Evolutionary conservation across 2,113 vertebrate species (phyloP), one percentile per base, ranked within the genome.

Genomic region (Dermatemys mawii): DNA sequence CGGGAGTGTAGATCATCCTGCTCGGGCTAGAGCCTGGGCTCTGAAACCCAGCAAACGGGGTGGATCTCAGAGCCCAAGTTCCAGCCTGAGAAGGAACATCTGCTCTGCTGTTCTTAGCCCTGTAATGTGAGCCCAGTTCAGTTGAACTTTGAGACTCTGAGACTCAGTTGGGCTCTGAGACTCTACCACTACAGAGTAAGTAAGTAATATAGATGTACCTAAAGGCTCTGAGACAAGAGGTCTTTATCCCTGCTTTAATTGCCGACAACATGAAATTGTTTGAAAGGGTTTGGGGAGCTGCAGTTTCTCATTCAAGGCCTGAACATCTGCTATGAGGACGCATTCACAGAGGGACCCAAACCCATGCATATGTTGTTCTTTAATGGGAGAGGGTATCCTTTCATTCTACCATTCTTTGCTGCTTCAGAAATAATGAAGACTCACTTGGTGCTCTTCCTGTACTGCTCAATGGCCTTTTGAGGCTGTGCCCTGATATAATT

Each of bases 301-400:
- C 80, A 76, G 24, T 0, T 1, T 76, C 51, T 81, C 2, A 0
- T 6, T 10, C 51, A 0, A 1, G 27, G 4, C 1, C 4, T 60
- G 26, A 90, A 49, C 1, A 0, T 88, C 81, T 94, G 81, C 48
- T 55, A 19, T 82, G 51, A 22, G 87, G 70, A 86, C 83, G 44
- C 55, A 38, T 14, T 50, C 14, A 16, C 12, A 53, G 17, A 2
- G 86, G 78, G 44, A 32, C 55, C 32, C 2, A 0, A 1, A 1
- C 32, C 80, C 21, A n/a, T 67, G n/a, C 51, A 11, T 13, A 50
- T 22, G 5, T 5, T 48, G 4, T 87, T 1, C 27, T 78, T 50
- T 8, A 27, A 29, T 60, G 32, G 13, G 3, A 13, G 51, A 53
- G 8, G 21, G 8, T 60, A 32, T 32, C 21, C 38, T 41, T 8